Base-by-base conservation (phyloP, 2,888 invertebrate species). In the Plagodis pulveraria region DNA sequence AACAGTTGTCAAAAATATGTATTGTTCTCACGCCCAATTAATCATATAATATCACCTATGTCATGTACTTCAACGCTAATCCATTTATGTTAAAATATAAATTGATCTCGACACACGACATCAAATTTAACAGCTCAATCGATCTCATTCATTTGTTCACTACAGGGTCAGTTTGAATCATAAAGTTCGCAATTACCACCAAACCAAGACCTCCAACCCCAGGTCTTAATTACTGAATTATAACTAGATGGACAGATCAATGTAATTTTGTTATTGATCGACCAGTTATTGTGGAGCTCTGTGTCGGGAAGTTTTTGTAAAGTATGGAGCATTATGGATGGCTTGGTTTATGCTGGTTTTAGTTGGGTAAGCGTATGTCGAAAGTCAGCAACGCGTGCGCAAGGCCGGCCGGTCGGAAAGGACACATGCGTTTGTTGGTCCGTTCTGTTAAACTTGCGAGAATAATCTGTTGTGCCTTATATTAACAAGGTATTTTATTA, bases 371-470 rank as follows among this genome's bases (percentile, higher is more conserved):
- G 77, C 63, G 71, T 74, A 60, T 84, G 87, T 87, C 72, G 89
- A 87, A 87, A 89, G 87, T 82, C 72, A 58, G 70, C 22, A 22
- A 73, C 73, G 75, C 79, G 69, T 70, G 75, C 65, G 73, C 89
- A 86, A 88, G 89, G 89, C 83, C 88, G 82, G 74, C 80, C 65
- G 65, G 80, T 84, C 67, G 46, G 78, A 86, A 85, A 86, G 88
- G 86, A 86, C 86, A 83, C 55, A 52, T 42, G 51, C 51, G 55
- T 52, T 34, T 61, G 49, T 49, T 41, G 44, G 55, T 46, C 46
- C 10, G 40, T 53, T 48, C 40, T 53, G 49, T 56, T 22, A 12
- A 51, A 59, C 53, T 47, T 43, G 32, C 52, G 38, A 58, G 49
- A 55, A 58, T 55, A n/a, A 56, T 62, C 48, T 38, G 42, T 51